These are phyloP conservation scores for Listrodromus nycthemerus DNA, from an alignment of 2,888 invertebrate species.

Conservation along the genomic window DNA sequence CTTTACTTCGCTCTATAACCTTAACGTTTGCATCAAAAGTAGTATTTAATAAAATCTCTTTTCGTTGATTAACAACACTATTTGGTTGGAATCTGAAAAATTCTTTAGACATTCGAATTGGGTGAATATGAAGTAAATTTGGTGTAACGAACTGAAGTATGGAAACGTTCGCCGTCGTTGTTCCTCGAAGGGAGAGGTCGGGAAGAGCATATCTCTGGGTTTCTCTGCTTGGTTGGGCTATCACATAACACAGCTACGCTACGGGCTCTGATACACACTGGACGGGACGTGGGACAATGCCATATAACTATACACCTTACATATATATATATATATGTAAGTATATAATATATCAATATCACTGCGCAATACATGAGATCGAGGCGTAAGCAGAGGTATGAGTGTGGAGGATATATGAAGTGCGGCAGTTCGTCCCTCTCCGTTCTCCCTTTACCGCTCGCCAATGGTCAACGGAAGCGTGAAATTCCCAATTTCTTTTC, in stretches of 20 bases:
- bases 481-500: slow-evolving; percentile 83
- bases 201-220: slow-evolving; percentile 26
- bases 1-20: background rate
- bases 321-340: background rate
- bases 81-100: background rate
- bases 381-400: slow-evolving; percentile 50
- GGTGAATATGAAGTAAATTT: slow-evolving; percentile 11
- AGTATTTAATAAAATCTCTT: background rate
- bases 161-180: slow-evolving; percentile 18
- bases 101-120: background rate
- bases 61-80: background rate
- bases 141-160: background rate
- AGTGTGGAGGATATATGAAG: slow-evolving; percentile 52
- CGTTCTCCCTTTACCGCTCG: slow-evolving; percentile 65
- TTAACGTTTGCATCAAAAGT: background rate
- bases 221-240: slow-evolving; percentile 31
- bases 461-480: slow-evolving; percentile 82
- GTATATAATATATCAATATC: slow-evolving; percentile 1
- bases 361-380: slow-evolving; percentile 28
- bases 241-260: slow-evolving; percentile 32
- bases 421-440: slow-evolving; percentile 51
- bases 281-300: slow-evolving; percentile 29
- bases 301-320: slow-evolving; percentile 5
- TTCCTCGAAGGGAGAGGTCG: slow-evolving; percentile 24
- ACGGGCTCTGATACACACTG: slow-evolving; percentile 17